A percentile compares a stretch with the other conserved stretches of the same genome.
These are phyloP conservation scores for Craniophora ligustri DNA, from an alignment of 2,888 invertebrate species.

Conservation along the genomic window DNA sequence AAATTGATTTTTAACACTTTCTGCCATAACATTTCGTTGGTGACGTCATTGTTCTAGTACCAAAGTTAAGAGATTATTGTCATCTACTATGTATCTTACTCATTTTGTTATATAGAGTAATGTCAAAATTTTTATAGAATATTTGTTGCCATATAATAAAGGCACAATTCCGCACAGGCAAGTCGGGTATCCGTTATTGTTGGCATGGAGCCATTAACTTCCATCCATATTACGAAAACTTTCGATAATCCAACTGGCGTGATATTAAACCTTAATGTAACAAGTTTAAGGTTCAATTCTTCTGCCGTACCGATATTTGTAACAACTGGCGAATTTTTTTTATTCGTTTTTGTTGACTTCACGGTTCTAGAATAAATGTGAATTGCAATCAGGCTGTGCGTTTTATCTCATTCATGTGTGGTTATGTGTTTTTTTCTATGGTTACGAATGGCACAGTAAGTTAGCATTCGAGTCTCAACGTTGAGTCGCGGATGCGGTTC, in stretches of 20 bases:
- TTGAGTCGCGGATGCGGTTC: too few species aligned
- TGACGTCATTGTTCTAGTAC: too few species aligned
- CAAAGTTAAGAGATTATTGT: too few species aligned
- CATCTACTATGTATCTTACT: too few species aligned
- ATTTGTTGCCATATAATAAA: slow-evolving; percentile 61
- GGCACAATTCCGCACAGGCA: slow-evolving; percentile 64
- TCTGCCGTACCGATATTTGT: slow-evolving; percentile 18
- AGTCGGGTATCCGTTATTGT: slow-evolving; percentile 67
- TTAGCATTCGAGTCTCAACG: too few species aligned
- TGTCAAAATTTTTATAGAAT: slow-evolving; percentile 46
- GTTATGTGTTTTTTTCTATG: neutral
- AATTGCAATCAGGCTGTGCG: slow-evolving; percentile 27
- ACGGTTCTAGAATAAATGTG: slow-evolving; percentile 25
- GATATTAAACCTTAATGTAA: slow-evolving; percentile 66
- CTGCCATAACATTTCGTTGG: too few species aligned
- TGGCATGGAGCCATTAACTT: slow-evolving; percentile 75
- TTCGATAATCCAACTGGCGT: slow-evolving; percentile 60
- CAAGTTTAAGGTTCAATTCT: slow-evolving; percentile 59
- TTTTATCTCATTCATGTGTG: slow-evolving; percentile 13
- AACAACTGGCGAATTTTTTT: slow-evolving; percentile 52
- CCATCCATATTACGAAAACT: slow-evolving; percentile 77
- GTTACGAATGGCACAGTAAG: too few species aligned
- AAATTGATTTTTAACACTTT: too few species aligned
- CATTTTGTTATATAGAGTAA: slow-evolving; percentile 21
- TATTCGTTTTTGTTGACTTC: slow-evolving; percentile 43